Base-by-base conservation (phyloP, 1,140 invertebrate genomes). In the Semibalanus balanoides region DNA sequence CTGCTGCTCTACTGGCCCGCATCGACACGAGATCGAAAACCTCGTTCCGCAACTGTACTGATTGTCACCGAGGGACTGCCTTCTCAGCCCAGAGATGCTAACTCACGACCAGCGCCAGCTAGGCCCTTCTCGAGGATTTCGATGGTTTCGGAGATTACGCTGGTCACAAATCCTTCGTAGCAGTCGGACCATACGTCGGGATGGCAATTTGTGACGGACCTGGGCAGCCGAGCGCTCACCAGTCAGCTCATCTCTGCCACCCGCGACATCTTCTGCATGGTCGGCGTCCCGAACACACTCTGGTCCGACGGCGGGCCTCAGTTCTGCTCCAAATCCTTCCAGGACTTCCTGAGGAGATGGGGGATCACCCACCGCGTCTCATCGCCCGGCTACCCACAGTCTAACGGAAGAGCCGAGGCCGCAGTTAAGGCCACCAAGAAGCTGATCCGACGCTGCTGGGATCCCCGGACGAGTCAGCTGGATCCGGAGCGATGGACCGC, bases 1-100 rank as follows among this genome's bases (percentile, higher is more conserved):
- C 40, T n/a, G n/a, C n/a, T n/a, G n/a, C 11, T 43, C 14, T 77
- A 75, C 43, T 77, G 76, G 76, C 76, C 76, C 5, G 51, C n/a
- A 77, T 77, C 30, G 74, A 64, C 19, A 74, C n/a, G 0, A 43
- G 70, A 30, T 64, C 74, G n/a, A 31, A 69, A 51, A 71, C 74
- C 28, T 31, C 35, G 43, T 11, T 64, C 43, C 43, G 43, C 25
- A 14, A 11, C 43, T 64, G 43, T 64, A 11, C 43, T 64, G 43
- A 11, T 64, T 64, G 43, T 25, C 43, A 64, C 11, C 43, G 43
- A 64, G 43, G 11, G 11, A 25, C 43, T 25, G 43, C 25, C 43
- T 11, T 25, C 11, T 11, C 43, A 64, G 25, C 11, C 43, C 11
- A 25, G 25, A 64, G 25, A 64, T 11, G 25, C 25, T 64, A 11